phyloP scores from a whole-genome alignment of 2,113 vertebrate genomes.

The Antennarius striatus region DNA sequence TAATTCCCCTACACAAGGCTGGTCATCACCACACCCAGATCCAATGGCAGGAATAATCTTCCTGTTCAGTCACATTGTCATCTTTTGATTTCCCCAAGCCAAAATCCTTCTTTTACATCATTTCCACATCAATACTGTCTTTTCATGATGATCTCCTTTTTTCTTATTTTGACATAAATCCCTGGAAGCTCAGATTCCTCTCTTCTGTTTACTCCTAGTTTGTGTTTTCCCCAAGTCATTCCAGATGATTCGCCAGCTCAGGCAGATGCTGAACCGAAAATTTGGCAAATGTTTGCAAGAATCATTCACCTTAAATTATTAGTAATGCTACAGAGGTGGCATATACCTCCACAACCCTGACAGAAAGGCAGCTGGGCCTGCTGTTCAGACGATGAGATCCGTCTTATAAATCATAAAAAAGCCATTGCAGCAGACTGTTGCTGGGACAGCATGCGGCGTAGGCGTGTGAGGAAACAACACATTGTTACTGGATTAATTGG shows the following conservation, averaged over 20 bases:
- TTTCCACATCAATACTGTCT: not conserved
- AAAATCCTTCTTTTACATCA: slow-evolving; percentile 13
- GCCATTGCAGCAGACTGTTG: slow-evolving; percentile 25
- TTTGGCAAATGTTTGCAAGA: not conserved
- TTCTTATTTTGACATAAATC: not conserved
- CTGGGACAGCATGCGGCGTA: slow-evolving; percentile 14
- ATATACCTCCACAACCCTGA: slow-evolving; percentile 39
- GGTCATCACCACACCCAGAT: slow-evolving; percentile 30
- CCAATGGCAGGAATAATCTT: too few relatives aligned
- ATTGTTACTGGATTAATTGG: too few relatives aligned
- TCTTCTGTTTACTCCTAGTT: not conserved
- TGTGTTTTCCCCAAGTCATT: not conserved
- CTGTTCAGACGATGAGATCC: slow-evolving; percentile 26
- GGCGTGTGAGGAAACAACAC: slow-evolving; percentile 3
- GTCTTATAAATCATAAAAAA: slow-evolving; percentile 22
- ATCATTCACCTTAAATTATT: slow-evolving; percentile 14
- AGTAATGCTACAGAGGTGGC: slow-evolving; percentile 4
- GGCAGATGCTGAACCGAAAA: slow-evolving; percentile 5
- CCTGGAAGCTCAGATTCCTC: slow-evolving; percentile 10
- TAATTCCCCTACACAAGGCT: slow-evolving; percentile 23
- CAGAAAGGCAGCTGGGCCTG: slow-evolving; percentile 42
- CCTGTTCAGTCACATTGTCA: too few relatives aligned
- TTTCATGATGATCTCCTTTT: not conserved
- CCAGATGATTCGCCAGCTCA: slow-evolving; percentile 1
- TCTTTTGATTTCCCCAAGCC: slow-evolving; percentile 13